Evolutionary conservation across 2,113 vertebrate species (phyloP).

Genomic region (Caloenas nicobarica): DNA sequence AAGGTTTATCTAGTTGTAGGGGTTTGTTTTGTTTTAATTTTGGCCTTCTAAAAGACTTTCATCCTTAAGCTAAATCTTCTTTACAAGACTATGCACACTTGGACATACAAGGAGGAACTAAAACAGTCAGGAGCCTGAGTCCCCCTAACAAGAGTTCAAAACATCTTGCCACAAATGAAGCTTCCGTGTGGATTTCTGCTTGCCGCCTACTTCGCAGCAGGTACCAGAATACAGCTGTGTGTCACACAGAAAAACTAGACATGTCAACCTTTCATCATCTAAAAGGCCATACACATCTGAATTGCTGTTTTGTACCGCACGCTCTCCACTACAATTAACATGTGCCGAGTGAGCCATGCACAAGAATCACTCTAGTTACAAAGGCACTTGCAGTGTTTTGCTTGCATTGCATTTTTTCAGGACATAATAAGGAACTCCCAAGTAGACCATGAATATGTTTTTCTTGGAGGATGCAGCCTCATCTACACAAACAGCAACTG

Average conservation of each 20-base stretch:
- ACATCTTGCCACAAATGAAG: not conserved
- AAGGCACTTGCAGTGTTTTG: not conserved
- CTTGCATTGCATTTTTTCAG: not conserved
- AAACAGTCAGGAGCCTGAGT: not conserved
- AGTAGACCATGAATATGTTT: not conserved
- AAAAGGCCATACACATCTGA: not conserved
- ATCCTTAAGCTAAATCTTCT: not conserved
- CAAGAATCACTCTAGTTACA: not conserved
- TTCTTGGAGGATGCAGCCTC: not conserved
- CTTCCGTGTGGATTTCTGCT: not conserved
- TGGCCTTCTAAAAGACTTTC: not conserved
- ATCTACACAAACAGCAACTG: not conserved
- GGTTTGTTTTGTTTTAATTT: not conserved
- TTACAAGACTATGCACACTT: not conserved
- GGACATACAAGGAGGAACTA: not conserved
- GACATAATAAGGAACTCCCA: not conserved
- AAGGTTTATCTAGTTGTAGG: not conserved
- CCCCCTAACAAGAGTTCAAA: not conserved
- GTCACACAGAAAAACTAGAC: not conserved
- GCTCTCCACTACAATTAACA: not conserved
- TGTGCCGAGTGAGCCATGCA: accelerated
- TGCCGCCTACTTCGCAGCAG: not conserved
- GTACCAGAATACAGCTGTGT: not conserved
- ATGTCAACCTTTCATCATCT: not conserved
- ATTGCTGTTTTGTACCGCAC: not conserved